phyloP scores from a whole-genome alignment of 2,888 invertebrate genomes.

The Polyommatus icarus region DNA sequence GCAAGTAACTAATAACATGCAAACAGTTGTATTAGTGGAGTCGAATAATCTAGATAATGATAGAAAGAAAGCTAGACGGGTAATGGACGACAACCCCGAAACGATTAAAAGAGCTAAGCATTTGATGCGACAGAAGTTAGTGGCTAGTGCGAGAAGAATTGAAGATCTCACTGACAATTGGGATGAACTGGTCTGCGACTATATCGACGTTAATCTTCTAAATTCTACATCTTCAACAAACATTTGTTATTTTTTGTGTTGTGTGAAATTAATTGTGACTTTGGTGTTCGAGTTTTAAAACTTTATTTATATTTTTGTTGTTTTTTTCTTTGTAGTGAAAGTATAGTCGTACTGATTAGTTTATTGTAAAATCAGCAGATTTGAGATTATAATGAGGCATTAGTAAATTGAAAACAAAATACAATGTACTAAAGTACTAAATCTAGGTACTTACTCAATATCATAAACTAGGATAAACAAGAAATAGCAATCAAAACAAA shows the following conservation, averaged over 20 bases:
- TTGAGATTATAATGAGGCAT: no score
- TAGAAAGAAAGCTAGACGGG: conserved; percentile 47
- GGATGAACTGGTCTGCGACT: conserved; percentile 69
- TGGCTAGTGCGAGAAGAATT: conserved; percentile 56
- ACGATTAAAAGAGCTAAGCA: conserved; percentile 56
- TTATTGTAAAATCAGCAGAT: neutral
- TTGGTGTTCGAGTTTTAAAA: neutral
- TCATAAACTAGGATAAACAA: no score
- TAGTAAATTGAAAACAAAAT: no score
- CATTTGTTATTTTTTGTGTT: neutral
- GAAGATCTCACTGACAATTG: conserved; percentile 67
- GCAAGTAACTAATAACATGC: conserved; percentile 57
- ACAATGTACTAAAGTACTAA: no score
- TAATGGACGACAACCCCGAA: conserved; percentile 53
- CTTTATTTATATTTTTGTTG: conserved; percentile 20
- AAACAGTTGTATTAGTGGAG: conserved; percentile 64
- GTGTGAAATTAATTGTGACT: neutral
- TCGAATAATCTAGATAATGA: conserved; percentile 49
- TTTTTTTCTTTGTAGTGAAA: neutral
- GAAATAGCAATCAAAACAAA: no score
- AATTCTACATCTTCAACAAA: conserved; percentile 37
- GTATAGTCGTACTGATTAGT: neutral
- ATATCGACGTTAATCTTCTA: conserved; percentile 59
- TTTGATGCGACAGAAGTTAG: conserved; percentile 63
- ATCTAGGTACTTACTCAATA: no score